Conservation (phyloP, 2,888 invertebrate genomes). For the Spodoptera littoralis region DNA sequence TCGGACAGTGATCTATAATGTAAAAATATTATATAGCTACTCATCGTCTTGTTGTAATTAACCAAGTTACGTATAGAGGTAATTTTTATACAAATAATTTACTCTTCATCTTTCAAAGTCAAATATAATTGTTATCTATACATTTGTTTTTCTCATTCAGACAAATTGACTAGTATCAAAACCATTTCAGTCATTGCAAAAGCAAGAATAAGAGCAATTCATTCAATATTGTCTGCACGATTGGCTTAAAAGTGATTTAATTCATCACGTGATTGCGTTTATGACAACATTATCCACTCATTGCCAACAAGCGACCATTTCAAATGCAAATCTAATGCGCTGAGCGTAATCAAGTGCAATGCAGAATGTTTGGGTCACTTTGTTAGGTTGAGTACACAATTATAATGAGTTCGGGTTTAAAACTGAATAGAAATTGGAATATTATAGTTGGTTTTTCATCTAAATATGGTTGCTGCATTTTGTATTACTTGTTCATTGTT, state of each 20-base stretch:
- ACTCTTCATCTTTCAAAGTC: too few relatives aligned
- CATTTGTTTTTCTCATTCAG: too few relatives aligned
- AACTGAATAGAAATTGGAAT: neutral
- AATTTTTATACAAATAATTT: too few relatives aligned
- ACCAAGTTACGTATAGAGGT: too few relatives aligned
- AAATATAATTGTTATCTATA: too few relatives aligned
- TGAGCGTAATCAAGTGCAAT: slow-evolving; percentile 36
- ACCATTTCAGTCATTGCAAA: too few relatives aligned
- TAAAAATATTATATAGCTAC: too few relatives aligned
- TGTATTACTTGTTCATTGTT: too few relatives aligned
- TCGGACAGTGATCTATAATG: too few relatives aligned
- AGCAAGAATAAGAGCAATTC: too few relatives aligned
- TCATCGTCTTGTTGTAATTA: too few relatives aligned
- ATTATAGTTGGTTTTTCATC: neutral
- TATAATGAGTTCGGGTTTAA: slow-evolving; percentile 1
- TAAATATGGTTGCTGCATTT: neutral
- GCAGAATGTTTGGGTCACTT: slow-evolving; percentile 13
- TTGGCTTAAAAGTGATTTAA: slow-evolving; percentile 50
- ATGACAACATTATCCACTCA: slow-evolving; percentile 41
- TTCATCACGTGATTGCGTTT: slow-evolving; percentile 49
- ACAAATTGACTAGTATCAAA: too few relatives aligned
- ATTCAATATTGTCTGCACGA: slow-evolving; percentile 16
- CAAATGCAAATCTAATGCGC: slow-evolving; percentile 60
- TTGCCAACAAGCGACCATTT: slow-evolving; percentile 54
- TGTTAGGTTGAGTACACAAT: slow-evolving; percentile 9